Base-by-base conservation (phyloP, 2,113 vertebrate genomes). In the Urocolius indicus region DNA sequence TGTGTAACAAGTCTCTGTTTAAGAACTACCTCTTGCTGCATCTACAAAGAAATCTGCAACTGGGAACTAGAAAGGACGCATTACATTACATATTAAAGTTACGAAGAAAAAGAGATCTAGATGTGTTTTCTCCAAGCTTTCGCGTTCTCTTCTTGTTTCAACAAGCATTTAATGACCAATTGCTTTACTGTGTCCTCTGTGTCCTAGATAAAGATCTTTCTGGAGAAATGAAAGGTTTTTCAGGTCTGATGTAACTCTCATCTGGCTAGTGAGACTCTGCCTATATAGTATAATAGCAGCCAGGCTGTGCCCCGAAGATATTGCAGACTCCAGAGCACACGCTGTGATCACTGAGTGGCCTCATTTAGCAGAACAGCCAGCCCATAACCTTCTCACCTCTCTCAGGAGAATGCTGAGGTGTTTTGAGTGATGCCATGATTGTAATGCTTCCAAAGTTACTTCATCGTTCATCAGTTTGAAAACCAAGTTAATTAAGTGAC, bases 381-480 rank as follows among this genome's bases (percentile, higher is more conserved):
- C 69, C 34, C 36, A 55, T 30, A 62, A 65, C 84, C 59, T 92
- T 65, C 79, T 86, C 57, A 67, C 66, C 38, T 93, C 57, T 38
- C 73, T 26, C 12, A 3, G 57, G 43, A 87, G 52, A 84, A 45
- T 57, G 21, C 1, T 6, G 66, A 49, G 73, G 69, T 38, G 3
- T 93, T 97, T 84, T 27, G 87, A 90, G 46, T 61, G 80, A 90
- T 86, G 86, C 85, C 61, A 82, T 58, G 65, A 43, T 52, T 89
- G 83, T 86, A 94, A 90, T 0, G 4, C 66, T 94, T 91, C 88
- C 88, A 73, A 92, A 81, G 48, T 88, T 95, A 75, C 36, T 88
- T 52, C 85, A 84, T 90, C 88, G 68, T 78, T 90, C 89, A 90
- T 85, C 81, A 82, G 59, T 65, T 81, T 90, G 90, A 92, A 96